Evolutionary conservation across 2,797 vertebrate genomes (phyloP).

Genomic region (Paratrypauchen microcephalus): DNA sequence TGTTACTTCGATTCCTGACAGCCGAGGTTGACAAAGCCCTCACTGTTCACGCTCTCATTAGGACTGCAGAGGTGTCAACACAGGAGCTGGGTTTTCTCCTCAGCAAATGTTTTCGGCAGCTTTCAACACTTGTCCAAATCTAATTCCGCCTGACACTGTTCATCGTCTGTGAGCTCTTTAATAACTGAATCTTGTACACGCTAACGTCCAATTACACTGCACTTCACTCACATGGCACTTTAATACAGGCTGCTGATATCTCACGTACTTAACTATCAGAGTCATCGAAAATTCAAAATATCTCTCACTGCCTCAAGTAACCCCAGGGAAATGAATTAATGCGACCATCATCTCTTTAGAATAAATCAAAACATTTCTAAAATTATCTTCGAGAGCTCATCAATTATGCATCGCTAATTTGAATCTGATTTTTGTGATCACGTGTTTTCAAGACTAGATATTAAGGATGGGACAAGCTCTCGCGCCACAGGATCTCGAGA

Average conservation of each 20-base stretch:
- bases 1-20: not conserved
- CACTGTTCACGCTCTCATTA: not conserved
- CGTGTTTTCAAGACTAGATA: slow-evolving; percentile 22
- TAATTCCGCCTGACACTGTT: not conserved
- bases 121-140: not conserved
- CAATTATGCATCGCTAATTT: slow-evolving; percentile 48
- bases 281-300: slow-evolving; percentile 29
- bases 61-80: not conserved
- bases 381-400: slow-evolving; percentile 39
- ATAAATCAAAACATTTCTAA: slow-evolving; percentile 58
- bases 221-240: slow-evolving; percentile 1
- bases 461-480: too few species aligned
- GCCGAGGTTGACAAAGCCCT: not conserved
- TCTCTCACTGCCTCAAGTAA: slow-evolving; percentile 37
- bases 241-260: slow-evolving; percentile 5
- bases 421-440: slow-evolving; percentile 35
- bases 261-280: slow-evolving; percentile 18
- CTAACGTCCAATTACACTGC: slow-evolving; percentile 5
- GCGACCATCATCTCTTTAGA: slow-evolving; percentile 35
- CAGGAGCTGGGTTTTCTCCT: not conserved
- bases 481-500: too few species aligned
- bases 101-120: not conserved
- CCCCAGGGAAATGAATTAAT: slow-evolving; percentile 42
- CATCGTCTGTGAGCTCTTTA: not conserved
- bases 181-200: not conserved